phyloP scores from a whole-genome alignment of 2,888 invertebrate species.

The Eupithecia insigniata region DNA sequence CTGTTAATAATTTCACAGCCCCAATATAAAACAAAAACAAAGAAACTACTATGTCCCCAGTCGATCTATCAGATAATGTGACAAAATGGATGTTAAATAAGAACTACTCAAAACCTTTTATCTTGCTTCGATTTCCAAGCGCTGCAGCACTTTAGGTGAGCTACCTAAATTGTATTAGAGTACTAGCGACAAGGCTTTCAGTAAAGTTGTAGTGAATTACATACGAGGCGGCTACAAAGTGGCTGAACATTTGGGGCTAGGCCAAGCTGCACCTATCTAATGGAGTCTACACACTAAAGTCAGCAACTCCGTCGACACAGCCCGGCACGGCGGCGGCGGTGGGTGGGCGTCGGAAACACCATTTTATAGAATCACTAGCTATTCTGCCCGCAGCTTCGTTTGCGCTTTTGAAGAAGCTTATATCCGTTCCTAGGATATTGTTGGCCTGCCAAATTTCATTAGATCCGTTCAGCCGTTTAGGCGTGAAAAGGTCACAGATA shows the following conservation, averaged over 20 bases:
- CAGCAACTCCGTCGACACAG: neutral
- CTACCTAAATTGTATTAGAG: slow-evolving; percentile 28
- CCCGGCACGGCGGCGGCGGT: too few species aligned
- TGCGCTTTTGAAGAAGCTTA: too few species aligned
- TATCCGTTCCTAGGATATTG: too few species aligned
- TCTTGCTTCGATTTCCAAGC: neutral
- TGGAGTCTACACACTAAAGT: neutral
- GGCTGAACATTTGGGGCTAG: slow-evolving; percentile 31
- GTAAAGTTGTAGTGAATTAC: slow-evolving; percentile 33
- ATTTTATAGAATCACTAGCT: neutral
- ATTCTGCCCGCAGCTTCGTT: too few species aligned
- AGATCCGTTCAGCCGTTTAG: too few species aligned
- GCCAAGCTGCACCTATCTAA: slow-evolving; percentile 23
- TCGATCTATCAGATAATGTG: neutral
- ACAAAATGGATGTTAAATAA: neutral
- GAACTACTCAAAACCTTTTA: neutral
- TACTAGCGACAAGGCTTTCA: slow-evolving; percentile 28
- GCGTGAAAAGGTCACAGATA: too few species aligned
- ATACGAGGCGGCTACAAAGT: slow-evolving; percentile 28
- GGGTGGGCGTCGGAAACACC: neutral
- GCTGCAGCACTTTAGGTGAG: slow-evolving; percentile 18
- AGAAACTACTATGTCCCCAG: neutral
- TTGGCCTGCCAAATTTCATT: too few species aligned
- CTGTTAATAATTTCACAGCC: too few species aligned
- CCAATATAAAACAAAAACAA: neutral